Conservation (phyloP, 2,888 invertebrate genomes). For the Parelbella ahira region DNA sequence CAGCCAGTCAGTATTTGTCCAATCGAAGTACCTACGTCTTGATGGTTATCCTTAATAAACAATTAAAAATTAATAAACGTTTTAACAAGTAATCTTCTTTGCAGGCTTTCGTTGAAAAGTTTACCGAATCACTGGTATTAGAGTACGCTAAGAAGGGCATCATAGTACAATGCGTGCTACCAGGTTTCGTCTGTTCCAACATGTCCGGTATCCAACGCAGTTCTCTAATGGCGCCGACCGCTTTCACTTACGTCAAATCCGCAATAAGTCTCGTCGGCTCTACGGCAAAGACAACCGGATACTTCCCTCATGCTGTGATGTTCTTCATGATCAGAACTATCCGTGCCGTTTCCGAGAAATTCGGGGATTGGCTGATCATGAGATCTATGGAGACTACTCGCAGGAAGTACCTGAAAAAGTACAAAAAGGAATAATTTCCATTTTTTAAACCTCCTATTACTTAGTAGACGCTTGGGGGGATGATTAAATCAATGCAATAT, state of each 20-base stretch:
- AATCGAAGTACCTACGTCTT: too few species aligned
- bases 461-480: neutral
- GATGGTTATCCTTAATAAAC: too few species aligned
- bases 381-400: constrained; percentile 84
- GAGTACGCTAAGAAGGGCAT: constrained; percentile 88
- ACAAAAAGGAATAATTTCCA: constrained; percentile 65
- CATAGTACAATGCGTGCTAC: constrained; percentile 89
- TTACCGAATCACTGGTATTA: constrained; percentile 86
- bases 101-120: constrained; percentile 90
- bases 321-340: constrained; percentile 70
- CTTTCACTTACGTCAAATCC: constrained; percentile 85
- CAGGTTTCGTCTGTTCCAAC: constrained; percentile 95
- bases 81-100: too few species aligned
- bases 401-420: constrained; percentile 78
- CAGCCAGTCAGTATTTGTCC: too few species aligned
- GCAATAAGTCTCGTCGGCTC: constrained; percentile 87
- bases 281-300: constrained; percentile 85
- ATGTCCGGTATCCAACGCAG: constrained; percentile 90
- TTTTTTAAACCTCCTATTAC: too few species aligned
- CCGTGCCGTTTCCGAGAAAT: constrained; percentile 70
- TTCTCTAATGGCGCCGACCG: constrained; percentile 87
- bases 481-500: constrained; percentile 4
- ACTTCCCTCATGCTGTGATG: constrained; percentile 85
- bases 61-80: too few species aligned
- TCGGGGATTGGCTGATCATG: constrained; percentile 82